These are phyloP conservation scores for Rattus norvegicus DNA, from an alignment of 2,113 vertebrate genomes.

Conservation along the genomic window GRCr8 NC_086035.1:40386501-40387000, in stretches of 20 bases:
- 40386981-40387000: neutral
- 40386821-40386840: neutral
- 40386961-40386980: neutral
- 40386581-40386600: neutral
- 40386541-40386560: neutral
- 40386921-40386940: neutral
- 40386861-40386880: neutral
- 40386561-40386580: neutral
- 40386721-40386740: neutral
- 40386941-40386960: neutral
- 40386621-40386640: neutral
- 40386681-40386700: neutral
- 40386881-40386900: neutral
- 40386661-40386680: neutral
- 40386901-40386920: conserved; percentile 15
- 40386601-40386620: neutral
- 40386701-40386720: neutral
- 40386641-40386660: neutral
- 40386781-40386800: neutral
- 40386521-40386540: neutral
- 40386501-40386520: neutral
- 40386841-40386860: neutral
- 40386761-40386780: neutral
- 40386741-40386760: neutral
- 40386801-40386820: neutral